A percentile compares a stretch with the other conserved stretches of the same genome.
These are phyloP conservation scores for Lasioglossum marginatum DNA, from an alignment of 2,888 invertebrate species.

Conservation along the genomic window DNA sequence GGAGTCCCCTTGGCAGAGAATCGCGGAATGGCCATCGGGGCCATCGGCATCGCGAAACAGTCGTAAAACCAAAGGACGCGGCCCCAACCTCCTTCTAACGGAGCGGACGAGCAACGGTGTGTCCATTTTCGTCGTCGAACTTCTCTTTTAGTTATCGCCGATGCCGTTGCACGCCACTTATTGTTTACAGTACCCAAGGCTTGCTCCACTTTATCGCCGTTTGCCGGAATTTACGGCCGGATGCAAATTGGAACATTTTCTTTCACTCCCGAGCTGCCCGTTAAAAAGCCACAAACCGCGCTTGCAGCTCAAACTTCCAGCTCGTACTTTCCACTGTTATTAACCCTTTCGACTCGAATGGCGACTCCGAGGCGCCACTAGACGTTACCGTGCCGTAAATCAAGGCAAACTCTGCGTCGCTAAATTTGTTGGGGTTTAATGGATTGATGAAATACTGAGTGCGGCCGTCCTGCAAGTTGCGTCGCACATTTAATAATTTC, in stretches of 20 bases:
- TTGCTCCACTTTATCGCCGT: slow-evolving; percentile 10
- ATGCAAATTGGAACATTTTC: slow-evolving; percentile 1
- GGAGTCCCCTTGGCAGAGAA: background rate
- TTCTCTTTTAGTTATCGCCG: slow-evolving; percentile 17
- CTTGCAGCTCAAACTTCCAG: background rate
- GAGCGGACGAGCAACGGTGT: background rate
- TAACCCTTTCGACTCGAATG: background rate
- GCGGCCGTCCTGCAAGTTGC: background rate
- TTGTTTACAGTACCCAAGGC: background rate
- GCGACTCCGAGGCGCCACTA: background rate
- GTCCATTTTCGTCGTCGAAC: slow-evolving; percentile 10
- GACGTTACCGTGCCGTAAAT: background rate
- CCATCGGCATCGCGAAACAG: slow-evolving; percentile 30
- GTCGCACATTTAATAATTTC: too few species aligned
- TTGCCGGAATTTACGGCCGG: slow-evolving; percentile 15
- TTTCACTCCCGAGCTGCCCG: background rate
- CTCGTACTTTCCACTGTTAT: slow-evolving; percentile 1
- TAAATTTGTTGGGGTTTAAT: background rate
- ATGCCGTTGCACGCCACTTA: background rate
- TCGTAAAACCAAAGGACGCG: slow-evolving; percentile 38
- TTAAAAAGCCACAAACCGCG: background rate
- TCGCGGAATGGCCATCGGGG: slow-evolving; percentile 2
- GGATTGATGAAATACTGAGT: background rate
- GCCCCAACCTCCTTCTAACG: slow-evolving; percentile 20
- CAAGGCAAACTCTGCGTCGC: background rate